phyloP scores from a whole-genome alignment of 2,888 invertebrate species.

The Corbicula japonica region DNA sequence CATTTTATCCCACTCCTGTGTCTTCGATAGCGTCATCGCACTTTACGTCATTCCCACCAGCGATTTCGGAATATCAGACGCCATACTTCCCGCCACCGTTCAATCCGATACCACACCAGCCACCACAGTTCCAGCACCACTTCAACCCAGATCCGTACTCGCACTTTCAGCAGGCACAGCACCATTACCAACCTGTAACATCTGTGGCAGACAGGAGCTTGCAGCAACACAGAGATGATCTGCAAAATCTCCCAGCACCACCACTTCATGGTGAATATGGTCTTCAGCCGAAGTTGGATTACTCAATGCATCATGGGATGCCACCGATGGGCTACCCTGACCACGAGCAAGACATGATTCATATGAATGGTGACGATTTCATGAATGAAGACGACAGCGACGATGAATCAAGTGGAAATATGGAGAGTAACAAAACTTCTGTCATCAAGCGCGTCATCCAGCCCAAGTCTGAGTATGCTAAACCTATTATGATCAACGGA shows the following conservation, averaged over 20 bases:
- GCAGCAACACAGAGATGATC: constrained; percentile 33
- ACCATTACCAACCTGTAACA: constrained; percentile 52
- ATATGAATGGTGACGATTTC: constrained; percentile 41
- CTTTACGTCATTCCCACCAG: constrained; percentile 50
- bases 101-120: constrained; percentile 61
- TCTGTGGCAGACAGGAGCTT: constrained; percentile 34
- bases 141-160: constrained; percentile 53
- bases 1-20: constrained; percentile 28
- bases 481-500: constrained; percentile 81
- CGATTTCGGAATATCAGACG: constrained; percentile 62
- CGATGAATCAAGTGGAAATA: constrained; percentile 33
- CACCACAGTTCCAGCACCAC: constrained; percentile 57
- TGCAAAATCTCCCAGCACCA: constrained; percentile 28
- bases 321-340: constrained; percentile 38
- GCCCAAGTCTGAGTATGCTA: constrained; percentile 68
- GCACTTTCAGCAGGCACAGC: constrained; percentile 35
- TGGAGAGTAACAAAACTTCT: constrained; percentile 48
- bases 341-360: constrained; percentile 46
- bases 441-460: constrained; percentile 53
- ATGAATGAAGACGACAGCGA: constrained; percentile 48
- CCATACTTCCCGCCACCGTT: constrained; percentile 72
- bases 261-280: constrained; percentile 33
- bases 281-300: constrained; percentile 24
- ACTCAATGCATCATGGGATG: constrained; percentile 28
- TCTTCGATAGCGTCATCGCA: constrained; percentile 32